A percentile compares a stretch with the other conserved stretches of the same genome.
Conservation (phyloP, 2,888 invertebrate genomes). For the Macrophya alboannulata region DNA sequence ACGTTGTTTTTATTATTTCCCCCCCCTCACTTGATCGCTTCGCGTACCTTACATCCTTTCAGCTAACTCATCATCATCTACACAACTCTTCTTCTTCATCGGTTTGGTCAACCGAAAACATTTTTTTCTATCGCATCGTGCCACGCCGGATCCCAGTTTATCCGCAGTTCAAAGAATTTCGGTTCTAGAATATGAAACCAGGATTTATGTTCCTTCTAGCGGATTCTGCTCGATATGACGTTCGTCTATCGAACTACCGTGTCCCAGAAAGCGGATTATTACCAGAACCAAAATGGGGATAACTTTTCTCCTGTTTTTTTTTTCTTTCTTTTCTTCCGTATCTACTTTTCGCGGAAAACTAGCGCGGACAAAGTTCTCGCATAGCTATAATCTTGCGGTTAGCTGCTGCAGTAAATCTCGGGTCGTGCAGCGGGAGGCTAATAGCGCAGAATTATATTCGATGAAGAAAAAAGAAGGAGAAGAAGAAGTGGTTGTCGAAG, state of each 20-base stretch:
- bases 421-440: conserved; percentile 13
- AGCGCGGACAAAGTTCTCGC: neutral
- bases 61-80: conserved; percentile 34
- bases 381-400: neutral
- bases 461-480: neutral
- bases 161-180: no score
- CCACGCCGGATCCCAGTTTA: neutral
- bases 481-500: neutral
- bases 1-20: conserved; percentile 57
- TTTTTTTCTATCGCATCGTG: conserved; percentile 12
- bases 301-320: no score
- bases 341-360: neutral
- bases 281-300: no score
- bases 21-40: conserved; percentile 21
- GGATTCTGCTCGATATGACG: no score
- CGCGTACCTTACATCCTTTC: conserved; percentile 24
- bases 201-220: no score
- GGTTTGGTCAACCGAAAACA: conserved; percentile 17
- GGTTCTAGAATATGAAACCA: no score
- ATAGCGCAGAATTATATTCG: conserved; percentile 18
- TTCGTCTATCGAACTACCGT: no score
- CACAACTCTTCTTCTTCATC: neutral
- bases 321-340: neutral
- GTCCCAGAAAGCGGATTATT: no score
- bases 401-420: neutral